A percentile compares a stretch with the other conserved stretches of the same genome.
Evolutionary conservation across 1,140 invertebrate genomes (phyloP).

Genomic region (Helicoverpa zea): DNA sequence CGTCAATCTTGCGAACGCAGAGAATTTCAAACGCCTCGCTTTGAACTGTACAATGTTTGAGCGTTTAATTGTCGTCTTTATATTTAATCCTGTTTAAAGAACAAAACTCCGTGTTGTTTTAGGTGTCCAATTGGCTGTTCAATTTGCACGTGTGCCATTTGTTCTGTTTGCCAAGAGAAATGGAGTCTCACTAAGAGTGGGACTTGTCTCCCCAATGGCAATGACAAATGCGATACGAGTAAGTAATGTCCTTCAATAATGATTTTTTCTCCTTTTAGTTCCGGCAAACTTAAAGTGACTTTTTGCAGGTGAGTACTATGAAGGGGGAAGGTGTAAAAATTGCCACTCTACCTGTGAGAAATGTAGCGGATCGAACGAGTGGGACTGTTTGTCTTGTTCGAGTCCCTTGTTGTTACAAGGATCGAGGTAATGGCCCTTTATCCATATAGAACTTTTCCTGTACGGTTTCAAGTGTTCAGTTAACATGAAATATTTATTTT

Average conservation of each 20-base stretch:
- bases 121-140: slow-evolving; percentile 91
- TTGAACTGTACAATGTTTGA: slow-evolving; percentile 36
- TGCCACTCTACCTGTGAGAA: slow-evolving; percentile 92
- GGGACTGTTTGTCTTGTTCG: slow-evolving; percentile 91
- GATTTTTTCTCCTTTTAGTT: slow-evolving; percentile 53
- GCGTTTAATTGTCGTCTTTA: slow-evolving; percentile 46
- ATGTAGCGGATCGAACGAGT: slow-evolving; percentile 91
- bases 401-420: slow-evolving; percentile 90
- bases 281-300: slow-evolving; percentile 51
- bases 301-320: slow-evolving; percentile 90
- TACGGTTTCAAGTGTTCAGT: slow-evolving; percentile 23
- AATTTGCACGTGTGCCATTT: slow-evolving; percentile 89
- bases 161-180: slow-evolving; percentile 90
- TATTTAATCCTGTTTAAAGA: slow-evolving; percentile 40
- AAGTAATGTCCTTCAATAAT: slow-evolving; percentile 68
- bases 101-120: slow-evolving; percentile 61
- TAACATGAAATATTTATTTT: slow-evolving; percentile 63
- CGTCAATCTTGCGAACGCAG: slow-evolving; percentile 45
- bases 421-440: slow-evolving; percentile 71
- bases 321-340: slow-evolving; percentile 90
- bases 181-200: slow-evolving; percentile 91
- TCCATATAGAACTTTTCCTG: slow-evolving; percentile 56
- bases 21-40: slow-evolving; percentile 33
- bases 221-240: slow-evolving; percentile 89
- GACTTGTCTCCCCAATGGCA: slow-evolving; percentile 89